phyloP scores from a whole-genome alignment of 2,888 invertebrate species.

The Euzetes globulus region DNA sequence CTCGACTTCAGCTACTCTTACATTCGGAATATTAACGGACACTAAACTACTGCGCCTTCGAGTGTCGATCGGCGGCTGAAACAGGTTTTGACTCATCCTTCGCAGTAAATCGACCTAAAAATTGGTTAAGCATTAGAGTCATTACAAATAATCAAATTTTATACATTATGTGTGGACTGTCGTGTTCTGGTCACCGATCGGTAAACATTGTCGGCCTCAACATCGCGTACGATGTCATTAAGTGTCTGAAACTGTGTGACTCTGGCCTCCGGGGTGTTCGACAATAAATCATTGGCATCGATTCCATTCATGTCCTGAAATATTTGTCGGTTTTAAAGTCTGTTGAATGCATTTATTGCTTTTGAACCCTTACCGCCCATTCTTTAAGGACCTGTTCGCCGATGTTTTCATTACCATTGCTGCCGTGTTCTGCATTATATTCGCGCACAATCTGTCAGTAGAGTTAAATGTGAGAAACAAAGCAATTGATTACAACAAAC shows the following conservation, averaged over 20 bases:
- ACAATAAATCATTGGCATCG: slow-evolving; percentile 40
- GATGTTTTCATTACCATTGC: slow-evolving; percentile 39
- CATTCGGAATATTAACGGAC: slow-evolving; percentile 6
- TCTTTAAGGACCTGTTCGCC: slow-evolving; percentile 42
- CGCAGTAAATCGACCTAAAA: not conserved
- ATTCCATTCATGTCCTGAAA: slow-evolving; percentile 40
- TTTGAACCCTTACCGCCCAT: slow-evolving; percentile 41
- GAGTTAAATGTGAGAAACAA: not conserved
- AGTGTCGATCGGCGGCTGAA: not conserved
- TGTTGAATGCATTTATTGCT: not conserved
- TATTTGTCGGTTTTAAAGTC: not conserved
- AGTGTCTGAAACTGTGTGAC: slow-evolving; percentile 41
- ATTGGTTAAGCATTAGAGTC: not conserved
- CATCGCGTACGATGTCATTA: slow-evolving; percentile 41
- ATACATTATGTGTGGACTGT: not conserved
- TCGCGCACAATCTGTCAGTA: slow-evolving; percentile 34
- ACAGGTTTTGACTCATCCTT: slow-evolving; percentile 23
- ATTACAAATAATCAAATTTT: not conserved
- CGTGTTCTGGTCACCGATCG: slow-evolving; percentile 35
- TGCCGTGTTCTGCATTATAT: slow-evolving; percentile 32
- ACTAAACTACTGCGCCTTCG: not conserved
- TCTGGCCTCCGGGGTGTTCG: slow-evolving; percentile 40
- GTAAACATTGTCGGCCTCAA: slow-evolving; percentile 40
- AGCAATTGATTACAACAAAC: slow-evolving; percentile 45
- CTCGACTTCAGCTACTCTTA: not conserved